Base-by-base conservation (phyloP, 2,797 vertebrate genomes). In the Schizothorax lantsangensis region DNA sequence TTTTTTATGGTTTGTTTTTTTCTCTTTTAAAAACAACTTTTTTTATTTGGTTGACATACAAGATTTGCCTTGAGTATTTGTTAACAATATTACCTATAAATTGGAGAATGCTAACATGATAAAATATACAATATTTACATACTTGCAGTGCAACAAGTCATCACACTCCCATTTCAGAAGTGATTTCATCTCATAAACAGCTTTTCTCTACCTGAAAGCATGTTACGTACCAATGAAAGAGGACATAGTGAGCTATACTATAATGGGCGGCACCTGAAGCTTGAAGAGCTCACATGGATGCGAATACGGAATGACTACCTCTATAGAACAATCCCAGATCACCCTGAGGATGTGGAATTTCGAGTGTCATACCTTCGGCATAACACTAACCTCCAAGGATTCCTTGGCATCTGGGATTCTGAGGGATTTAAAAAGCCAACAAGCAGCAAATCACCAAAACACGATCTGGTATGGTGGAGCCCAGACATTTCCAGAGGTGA, bases 391-490 rank as follows among this genome's bases (percentile, higher is more conserved):
- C 7, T 64, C 1, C 38, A 17, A 38, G 84, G 87, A 77, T 79
- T 62, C 21, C 47, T 59, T 59, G 79, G 62, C 52, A 88, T 88
- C 47, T 26, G 85, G 33, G 17, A 49, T 30, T 62, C 59, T 5
- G 5, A 54, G 62, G 87, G 87, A 38, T 88, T 88, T 72, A 85
- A 45, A 62, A 81, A 66, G 12, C 77, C 6, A 0, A 21, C 1
- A 5, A 1, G 0, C 6, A 47, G 47, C 7, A 0, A 12, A 26
- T 45, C 47, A 7, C 23, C 36, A 52, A 23, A 5, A 17, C 43
- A 11, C 4, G 30, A 75, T 45, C 84, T 88, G 47, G 72, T 85
- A 2, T 88, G 83, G 83, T 88, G 83, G 79, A 88, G 87, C 45
- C 59, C 59, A 71, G 75, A 81, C 23, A 38, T 88, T 47, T 82